Evolutionary conservation across 1,140 invertebrate species (phyloP), one percentile per base, ranked within the genome.

Genomic region (Drosophila watanabei): DNA sequence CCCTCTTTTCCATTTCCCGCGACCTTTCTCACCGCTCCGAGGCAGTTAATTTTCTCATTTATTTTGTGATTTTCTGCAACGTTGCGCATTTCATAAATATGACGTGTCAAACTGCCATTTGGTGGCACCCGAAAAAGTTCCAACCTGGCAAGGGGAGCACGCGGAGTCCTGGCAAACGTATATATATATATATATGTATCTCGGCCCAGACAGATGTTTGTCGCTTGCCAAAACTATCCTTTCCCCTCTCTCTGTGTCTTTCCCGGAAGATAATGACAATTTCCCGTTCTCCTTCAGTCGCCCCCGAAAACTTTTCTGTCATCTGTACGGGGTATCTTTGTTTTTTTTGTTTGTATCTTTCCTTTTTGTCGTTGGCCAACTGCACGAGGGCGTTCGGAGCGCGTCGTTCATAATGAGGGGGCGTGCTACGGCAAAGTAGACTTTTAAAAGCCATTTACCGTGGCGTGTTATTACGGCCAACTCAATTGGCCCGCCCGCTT

Each of bases 361-460:
- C 14, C 41, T 73, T 46, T 59, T 49, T 28, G 32, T 30, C 16
- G 37, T 28, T 56, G 63, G 58, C 61, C 39, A 65, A 33, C 57
- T n/a, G 62, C 61, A 64, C 79, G 81, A 82, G 85, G 81, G 86
- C 85, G 86, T 90, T 89, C 57, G 61, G 39, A 89, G 81, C 75
- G 85, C 85, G 85, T 89, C 86, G 85, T 85, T 86, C 75, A 59
- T 89, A 89, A 89, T 89, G 85, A 89, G 85, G 86, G 79, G 85
- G 85, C 85, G 85, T 80, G 61, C 71, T 90, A 35, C 69, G 75
- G 63, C 79, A 89, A 89, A 89, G 85, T 89, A 89, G 86, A 89
- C 86, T 89, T 89, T 90, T 90, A 89, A 89, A 89, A 89, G 86
- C 86, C 81, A 89, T 89, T 89, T 89, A 86, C 86, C 79, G 70